Evolutionary conservation across 2,888 invertebrate genomes (phyloP).

Genomic region (Calliopum simillimum): DNA sequence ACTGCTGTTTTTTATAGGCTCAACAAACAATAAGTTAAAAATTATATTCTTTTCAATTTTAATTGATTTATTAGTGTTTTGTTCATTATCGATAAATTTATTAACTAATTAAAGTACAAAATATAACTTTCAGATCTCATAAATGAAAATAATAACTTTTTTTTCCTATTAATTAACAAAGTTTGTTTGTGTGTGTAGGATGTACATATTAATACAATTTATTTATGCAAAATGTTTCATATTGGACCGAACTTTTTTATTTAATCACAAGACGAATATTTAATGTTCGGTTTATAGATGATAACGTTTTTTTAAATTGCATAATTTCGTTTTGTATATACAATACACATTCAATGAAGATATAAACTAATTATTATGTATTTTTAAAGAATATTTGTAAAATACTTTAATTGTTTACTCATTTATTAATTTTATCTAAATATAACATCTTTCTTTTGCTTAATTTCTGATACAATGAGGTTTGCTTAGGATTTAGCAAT

Average conservation of each 20-base stretch:
- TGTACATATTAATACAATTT: too few relatives aligned
- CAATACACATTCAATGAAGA: neutral
- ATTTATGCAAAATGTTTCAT: too few relatives aligned
- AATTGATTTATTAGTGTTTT: slow-evolving; percentile 32
- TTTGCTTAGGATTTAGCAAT: too few relatives aligned
- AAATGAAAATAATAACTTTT: slow-evolving; percentile 10
- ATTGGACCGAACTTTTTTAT: neutral
- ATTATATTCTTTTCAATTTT: slow-evolving; percentile 19
- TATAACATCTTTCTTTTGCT: neutral
- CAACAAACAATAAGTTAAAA: neutral
- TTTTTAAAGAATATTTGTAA: slow-evolving; percentile 8
- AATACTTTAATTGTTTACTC: neutral
- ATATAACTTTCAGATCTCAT: slow-evolving; percentile 33
- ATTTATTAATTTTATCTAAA: neutral
- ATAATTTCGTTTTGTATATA: neutral
- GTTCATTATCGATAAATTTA: slow-evolving; percentile 22
- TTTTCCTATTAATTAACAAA: neutral
- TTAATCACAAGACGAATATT: neutral
- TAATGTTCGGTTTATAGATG: neutral
- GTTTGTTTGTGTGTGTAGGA: neutral
- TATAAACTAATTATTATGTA: too few relatives aligned
- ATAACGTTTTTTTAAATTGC: neutral
- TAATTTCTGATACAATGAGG: too few relatives aligned
- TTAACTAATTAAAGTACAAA: slow-evolving; percentile 37
- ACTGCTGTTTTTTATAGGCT: too few relatives aligned